Conservation (phyloP, 2,888 invertebrate species). For the Anagyrus pseudococci region DNA sequence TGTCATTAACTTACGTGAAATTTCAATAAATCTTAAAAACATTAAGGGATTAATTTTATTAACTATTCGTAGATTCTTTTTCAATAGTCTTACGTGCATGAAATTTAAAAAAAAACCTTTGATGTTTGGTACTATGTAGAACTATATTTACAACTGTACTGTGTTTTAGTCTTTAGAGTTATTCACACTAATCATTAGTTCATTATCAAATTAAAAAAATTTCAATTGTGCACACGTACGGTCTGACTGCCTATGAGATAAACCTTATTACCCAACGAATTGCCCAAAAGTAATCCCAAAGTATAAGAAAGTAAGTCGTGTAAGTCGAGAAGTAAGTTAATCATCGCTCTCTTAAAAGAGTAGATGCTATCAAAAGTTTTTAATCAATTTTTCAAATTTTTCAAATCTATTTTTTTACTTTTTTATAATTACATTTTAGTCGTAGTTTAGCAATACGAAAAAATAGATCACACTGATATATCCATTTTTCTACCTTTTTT, state of each 20-base stretch:
- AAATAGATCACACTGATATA: neutral
- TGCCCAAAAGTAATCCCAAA: constrained; percentile 4
- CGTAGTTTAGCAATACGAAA: constrained; percentile 5
- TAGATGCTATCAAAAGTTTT: constrained; percentile 28
- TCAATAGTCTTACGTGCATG: no score
- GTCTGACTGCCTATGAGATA: neutral
- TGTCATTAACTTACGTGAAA: no score
- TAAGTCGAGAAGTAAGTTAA: constrained; percentile 35
- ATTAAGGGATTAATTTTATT: no score
- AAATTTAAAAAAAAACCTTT: no score
- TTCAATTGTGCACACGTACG: neutral
- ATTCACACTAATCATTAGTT: no score
- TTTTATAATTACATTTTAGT: constrained; percentile 32
- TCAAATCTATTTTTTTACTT: constrained; percentile 13
- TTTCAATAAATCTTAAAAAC: no score
- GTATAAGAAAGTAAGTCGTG: constrained; percentile 23
- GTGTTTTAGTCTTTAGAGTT: no score
- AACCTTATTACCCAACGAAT: neutral
- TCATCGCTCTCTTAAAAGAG: constrained; percentile 30
- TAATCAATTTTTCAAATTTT: constrained; percentile 25
- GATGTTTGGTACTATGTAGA: no score
- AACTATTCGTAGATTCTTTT: no score
- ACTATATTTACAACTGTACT: no score
- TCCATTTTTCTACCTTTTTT: neutral
- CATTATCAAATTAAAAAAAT: neutral